Conservation (phyloP, 2,888 invertebrate species). For the Nomada fucata region DNA sequence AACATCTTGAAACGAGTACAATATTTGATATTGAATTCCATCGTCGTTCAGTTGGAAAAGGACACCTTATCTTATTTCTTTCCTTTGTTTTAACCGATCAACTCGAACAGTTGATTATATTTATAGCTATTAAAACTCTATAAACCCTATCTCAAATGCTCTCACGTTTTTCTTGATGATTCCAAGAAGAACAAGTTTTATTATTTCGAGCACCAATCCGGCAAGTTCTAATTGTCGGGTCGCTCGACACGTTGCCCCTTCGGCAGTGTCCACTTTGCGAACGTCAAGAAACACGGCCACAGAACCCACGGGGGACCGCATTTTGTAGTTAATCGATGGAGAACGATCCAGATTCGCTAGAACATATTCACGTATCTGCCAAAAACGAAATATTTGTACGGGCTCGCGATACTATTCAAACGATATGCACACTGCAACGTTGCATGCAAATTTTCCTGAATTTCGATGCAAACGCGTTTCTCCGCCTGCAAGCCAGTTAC, state of each 20-base stretch:
- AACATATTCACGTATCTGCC: slow-evolving; percentile 50
- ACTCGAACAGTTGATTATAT: no score
- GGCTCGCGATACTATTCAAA: no score
- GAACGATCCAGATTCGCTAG: slow-evolving; percentile 41
- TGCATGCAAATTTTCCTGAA: not conserved
- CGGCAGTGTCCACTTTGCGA: slow-evolving; percentile 43
- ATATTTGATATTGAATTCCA: not conserved
- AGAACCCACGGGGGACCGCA: slow-evolving; percentile 52
- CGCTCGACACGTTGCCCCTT: slow-evolving; percentile 55
- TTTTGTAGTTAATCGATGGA: slow-evolving; percentile 51
- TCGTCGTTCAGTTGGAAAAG: not conserved
- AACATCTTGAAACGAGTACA: not conserved
- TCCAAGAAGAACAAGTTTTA: slow-evolving; percentile 22
- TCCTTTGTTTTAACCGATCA: not conserved
- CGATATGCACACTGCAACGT: no score
- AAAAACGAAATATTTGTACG: not conserved
- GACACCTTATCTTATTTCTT: not conserved
- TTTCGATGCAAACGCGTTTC: not conserved
- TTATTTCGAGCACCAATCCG: slow-evolving; percentile 28
- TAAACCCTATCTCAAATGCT: not conserved
- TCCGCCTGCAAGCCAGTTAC: not conserved
- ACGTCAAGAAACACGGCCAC: slow-evolving; percentile 56
- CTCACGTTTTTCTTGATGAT: not conserved
- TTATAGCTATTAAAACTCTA: slow-evolving; percentile 15
- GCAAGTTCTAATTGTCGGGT: slow-evolving; percentile 28